phyloP scores from a whole-genome alignment of 2,888 invertebrate species.

The Torymus auratus region DNA sequence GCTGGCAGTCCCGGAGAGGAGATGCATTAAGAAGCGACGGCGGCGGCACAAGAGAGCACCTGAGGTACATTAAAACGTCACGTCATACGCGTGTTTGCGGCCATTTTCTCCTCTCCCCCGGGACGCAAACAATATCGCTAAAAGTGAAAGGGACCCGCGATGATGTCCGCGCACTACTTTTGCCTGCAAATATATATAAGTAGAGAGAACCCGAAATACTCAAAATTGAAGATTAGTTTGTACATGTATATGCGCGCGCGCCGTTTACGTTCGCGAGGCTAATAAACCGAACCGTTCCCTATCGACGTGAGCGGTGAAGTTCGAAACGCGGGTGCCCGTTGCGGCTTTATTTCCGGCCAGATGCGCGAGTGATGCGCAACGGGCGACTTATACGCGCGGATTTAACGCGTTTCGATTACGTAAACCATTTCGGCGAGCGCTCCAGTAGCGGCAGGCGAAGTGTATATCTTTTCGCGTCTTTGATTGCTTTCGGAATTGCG shows the following conservation, averaged over 20 bases:
- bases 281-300: conserved; percentile 33
- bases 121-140: conserved; percentile 19
- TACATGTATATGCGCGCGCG: no score
- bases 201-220: conserved; percentile 29
- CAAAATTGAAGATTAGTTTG: conserved; percentile 3
- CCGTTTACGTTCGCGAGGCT: conserved; percentile 26
- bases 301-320: conserved; percentile 13
- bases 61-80: conserved; percentile 33
- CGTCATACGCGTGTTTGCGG: conserved; percentile 31
- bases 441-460: background rate
- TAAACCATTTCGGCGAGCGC: background rate
- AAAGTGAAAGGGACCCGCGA: background rate
- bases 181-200: conserved; percentile 21
- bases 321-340: conserved; percentile 8
- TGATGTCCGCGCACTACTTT: conserved; percentile 15
- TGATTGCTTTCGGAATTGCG: no score
- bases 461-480: background rate
- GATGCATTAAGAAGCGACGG: background rate
- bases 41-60: background rate
- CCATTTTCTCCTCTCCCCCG: background rate
- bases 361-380: no score
- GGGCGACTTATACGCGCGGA: background rate
- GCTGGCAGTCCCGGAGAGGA: no score
- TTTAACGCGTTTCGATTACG: conserved; percentile 12
- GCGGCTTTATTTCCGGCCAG: background rate